Base-by-base conservation (phyloP, 1,140 invertebrate genomes). In the Nylanderia fulva region DNA sequence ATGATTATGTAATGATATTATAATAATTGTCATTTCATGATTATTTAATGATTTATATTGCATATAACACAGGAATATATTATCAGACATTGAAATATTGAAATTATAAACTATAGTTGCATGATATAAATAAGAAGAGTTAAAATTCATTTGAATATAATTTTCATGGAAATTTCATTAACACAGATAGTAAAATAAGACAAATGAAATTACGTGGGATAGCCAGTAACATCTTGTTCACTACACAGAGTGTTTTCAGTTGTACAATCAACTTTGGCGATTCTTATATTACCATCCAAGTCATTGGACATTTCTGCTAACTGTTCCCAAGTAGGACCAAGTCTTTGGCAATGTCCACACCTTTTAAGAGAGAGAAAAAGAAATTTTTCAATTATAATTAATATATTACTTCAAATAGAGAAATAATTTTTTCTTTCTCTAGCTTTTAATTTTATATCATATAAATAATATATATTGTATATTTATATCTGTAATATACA, bases 211-310 rank as follows among this genome's bases (percentile, higher is more conserved):
- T 93, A 96, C 95, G 96, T 96, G 11, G 96, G 96, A 92, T 96
- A 97, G 24, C 97, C 97, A 76, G 97, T 97, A 0, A 98, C 95
- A 92, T 97, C 97, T 84, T 98, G 96, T 71, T 96, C 95, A 15
- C 96, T 95, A 92, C 97, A 98, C 2, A 98, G 91, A 15, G 94
- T 92, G 58, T 96, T 96, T 84, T 98, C 96, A 18, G 94, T 94
- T 1, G 97, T 98, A 92, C 97, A 98, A 92, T 98, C 97, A 3
- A 98, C 97, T 95, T 97, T 97, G 3, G 96, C 97, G 84, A 97
- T 96, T 74, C 94, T 95, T 56, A 97, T 95, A 91, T 96, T 95
- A 24, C 95, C 95, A 76, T 96, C 95, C 71, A 96, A 95, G n/a
- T 95, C 92, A 79, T 97, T 97, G 66, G 96, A 95, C 90, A 96